Evolutionary conservation across 2,888 invertebrate species (phyloP), one percentile per base, ranked within the genome.

Genomic region (Ectobius pallidus): DNA sequence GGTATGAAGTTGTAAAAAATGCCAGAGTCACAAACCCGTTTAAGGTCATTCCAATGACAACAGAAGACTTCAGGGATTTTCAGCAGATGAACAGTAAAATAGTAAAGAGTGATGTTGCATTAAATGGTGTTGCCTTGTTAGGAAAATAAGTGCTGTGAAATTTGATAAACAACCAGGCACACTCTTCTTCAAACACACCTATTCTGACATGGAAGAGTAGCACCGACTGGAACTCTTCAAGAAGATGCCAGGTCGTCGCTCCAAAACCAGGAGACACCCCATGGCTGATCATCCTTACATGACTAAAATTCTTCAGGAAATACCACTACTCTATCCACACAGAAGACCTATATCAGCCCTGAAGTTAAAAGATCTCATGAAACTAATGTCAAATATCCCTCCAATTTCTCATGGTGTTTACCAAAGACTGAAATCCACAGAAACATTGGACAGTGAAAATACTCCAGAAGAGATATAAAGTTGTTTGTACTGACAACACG

Each of bases 81-180:
- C 30, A 58, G 30, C 58, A 58, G 58, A 6, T 25, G 16, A 25
- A 62, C 62, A 62, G 62, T 32, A 62, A 62, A 62, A 62, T n/a
- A 32, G 34, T 62, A 34, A 62, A 62, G 62, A 62, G 62, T 62
- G 39, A 32, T 32, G 62, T 32, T 62, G 62, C 62, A 62, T 30
- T 62, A 62, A 62, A n/a, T 62, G 62, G 62, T 32, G 34, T 25
- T 62, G 9, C 11, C 58, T 22, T 58, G 22, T 58, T 20, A 62
- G 62, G 34, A 62, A 62, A 62, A 32, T 62, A 62, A 34, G 22
- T 32, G 62, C 62, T 34, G 62, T 34, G 32, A 62, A 58, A 62
- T 27, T 32, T 62, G 62, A 62, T 62, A 62, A 34, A 32, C 62
- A 62, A 34, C 62, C 62, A 62, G 62, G 34, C 34, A 58, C 22